Percentiles rank a stretch among this genome's conserved stretches.
phyloP scores from a whole-genome alignment of 2,797 vertebrate species.

The Eidolon dupreanum region DNA sequence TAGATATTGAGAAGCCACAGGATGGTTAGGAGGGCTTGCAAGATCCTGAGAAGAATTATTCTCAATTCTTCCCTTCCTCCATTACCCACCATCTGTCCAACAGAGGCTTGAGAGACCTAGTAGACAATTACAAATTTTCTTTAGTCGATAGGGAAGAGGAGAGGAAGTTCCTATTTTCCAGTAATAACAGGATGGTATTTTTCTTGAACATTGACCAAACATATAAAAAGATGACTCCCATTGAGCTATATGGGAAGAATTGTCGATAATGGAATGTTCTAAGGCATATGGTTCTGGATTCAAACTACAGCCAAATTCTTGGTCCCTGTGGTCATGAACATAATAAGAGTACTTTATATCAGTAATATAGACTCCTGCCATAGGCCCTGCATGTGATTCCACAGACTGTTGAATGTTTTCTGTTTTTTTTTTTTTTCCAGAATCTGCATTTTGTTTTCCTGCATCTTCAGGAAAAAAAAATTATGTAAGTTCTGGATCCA shows the following conservation, averaged over 20 bases:
- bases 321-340: background rate
- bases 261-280: background rate
- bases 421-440: background rate
- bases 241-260: background rate
- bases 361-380: background rate
- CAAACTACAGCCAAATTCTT: background rate
- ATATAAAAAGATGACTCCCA: background rate
- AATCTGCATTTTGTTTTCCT: background rate
- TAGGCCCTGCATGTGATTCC: background rate
- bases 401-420: background rate
- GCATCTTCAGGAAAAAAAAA: background rate
- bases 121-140: background rate
- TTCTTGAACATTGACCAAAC: background rate
- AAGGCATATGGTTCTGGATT: background rate
- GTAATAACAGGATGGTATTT: background rate
- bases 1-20: background rate
- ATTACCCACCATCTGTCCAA: background rate
- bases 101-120: background rate
- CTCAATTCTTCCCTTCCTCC: background rate
- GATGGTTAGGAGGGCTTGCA: background rate
- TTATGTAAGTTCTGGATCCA: background rate
- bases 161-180: background rate
- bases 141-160: background rate
- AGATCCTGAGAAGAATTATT: background rate
- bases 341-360: background rate